Conservation (phyloP, 2,888 invertebrate genomes). For the Arctia plantaginis region DNA sequence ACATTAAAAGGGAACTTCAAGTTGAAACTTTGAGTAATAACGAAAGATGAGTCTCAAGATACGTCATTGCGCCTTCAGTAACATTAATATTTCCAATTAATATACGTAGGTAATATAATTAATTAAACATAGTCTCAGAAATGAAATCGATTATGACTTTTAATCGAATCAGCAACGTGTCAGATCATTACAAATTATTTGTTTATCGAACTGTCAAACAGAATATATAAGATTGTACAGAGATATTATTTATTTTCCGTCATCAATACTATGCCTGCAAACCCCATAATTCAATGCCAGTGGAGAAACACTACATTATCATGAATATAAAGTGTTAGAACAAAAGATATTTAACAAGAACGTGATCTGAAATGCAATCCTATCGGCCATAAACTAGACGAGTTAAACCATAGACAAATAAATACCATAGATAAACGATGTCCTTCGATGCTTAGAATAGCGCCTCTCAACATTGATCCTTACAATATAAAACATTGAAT, state of each 20-base stretch:
- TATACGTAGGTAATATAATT: not conserved
- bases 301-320: not conserved
- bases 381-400: conserved; percentile 7
- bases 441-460: conserved; percentile 44
- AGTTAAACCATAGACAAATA: conserved; percentile 6
- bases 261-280: not conserved
- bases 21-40: too few species aligned
- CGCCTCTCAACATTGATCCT: not conserved
- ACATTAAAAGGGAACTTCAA: too few species aligned
- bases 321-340: conserved; percentile 10
- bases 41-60: too few species aligned
- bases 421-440: conserved; percentile 18
- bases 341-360: conserved; percentile 20
- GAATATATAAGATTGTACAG: not conserved
- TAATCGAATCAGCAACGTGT: not conserved
- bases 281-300: not conserved
- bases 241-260: not conserved
- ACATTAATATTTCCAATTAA: too few species aligned
- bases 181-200: too few species aligned
- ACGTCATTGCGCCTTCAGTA: not conserved
- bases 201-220: not conserved
- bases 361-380: conserved; percentile 20
- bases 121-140: not conserved
- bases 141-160: not conserved
- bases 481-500: not conserved